These are phyloP conservation scores for Drosophila azteca DNA, from an alignment of 1,140 invertebrate species.

Conservation along the genomic window DNA sequence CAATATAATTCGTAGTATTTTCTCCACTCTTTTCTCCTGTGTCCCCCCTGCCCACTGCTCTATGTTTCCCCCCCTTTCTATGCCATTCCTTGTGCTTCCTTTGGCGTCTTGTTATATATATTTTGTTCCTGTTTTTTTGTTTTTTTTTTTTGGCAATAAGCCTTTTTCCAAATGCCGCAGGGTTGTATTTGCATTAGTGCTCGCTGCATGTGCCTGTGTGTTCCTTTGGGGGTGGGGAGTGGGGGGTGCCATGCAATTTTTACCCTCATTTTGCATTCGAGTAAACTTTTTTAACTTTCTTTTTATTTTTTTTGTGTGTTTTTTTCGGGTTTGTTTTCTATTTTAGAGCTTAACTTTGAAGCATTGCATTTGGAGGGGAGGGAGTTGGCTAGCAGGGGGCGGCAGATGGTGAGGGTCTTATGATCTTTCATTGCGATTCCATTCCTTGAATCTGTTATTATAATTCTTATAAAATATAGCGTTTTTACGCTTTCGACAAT, in stretches of 20 bases:
- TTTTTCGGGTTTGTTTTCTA: conserved; percentile 8
- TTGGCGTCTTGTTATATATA: background rate
- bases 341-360: conserved; percentile 45
- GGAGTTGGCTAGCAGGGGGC: no score
- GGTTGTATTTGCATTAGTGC: conserved; percentile 73
- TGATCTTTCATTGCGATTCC: no score
- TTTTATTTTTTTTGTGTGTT: background rate
- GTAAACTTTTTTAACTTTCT: background rate
- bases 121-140: no score
- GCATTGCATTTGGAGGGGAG: conserved; percentile 9
- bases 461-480: conserved; percentile 1
- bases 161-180: conserved; percentile 70
- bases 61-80: background rate
- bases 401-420: no score
- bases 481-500: background rate
- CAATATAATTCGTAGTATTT: conserved; percentile 61
- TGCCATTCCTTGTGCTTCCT: background rate
- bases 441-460: background rate
- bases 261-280: conserved; percentile 39
- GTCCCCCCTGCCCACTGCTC: background rate
- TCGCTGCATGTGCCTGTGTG: conserved; percentile 18
- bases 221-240: no score
- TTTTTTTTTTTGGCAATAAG: conserved; percentile 69
- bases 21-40: background rate
- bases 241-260: conserved; percentile 27